These are phyloP conservation scores for Thripadectes ignobilis DNA, from an alignment of 2,797 vertebrate genomes.

Conservation along the genomic window DNA sequence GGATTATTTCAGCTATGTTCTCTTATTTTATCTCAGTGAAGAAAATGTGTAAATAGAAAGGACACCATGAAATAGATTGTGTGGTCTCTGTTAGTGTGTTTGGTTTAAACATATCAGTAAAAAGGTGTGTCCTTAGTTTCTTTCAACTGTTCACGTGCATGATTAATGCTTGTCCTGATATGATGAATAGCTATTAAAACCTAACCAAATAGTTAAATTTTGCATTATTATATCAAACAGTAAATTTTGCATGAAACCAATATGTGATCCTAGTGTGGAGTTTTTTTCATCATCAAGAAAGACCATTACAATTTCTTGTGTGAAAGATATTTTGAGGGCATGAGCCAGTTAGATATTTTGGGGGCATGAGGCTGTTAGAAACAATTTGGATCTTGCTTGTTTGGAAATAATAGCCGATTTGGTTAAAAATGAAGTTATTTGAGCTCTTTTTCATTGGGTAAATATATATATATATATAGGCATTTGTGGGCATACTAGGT, in stretches of 20 bases:
- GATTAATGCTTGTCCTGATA: background rate
- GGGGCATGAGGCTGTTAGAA: background rate
- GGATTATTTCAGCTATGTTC: background rate
- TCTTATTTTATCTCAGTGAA: background rate
- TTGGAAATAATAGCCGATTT: background rate
- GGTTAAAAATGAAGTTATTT: background rate
- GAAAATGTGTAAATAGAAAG: background rate
- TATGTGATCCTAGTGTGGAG: background rate
- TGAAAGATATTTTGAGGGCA: background rate
- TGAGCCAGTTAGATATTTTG: background rate
- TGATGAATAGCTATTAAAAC: background rate
- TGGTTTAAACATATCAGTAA: background rate
- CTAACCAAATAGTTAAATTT: fast-evolving
- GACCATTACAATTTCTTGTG: background rate
- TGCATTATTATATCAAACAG: background rate
- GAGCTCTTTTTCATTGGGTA: background rate
- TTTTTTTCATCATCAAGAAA: background rate
- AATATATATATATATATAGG: background rate
- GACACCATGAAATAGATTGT: background rate
- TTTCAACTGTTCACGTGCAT: background rate
- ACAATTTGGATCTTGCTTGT: background rate
- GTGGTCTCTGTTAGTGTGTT: background rate
- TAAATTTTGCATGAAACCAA: background rate
- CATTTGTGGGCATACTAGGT: background rate
- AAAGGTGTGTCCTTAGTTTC: background rate